A percentile compares a stretch with the other conserved stretches of the same genome.
Evolutionary conservation across 1,140 invertebrate species (phyloP).

Genomic region (Hestina assimilis): DNA sequence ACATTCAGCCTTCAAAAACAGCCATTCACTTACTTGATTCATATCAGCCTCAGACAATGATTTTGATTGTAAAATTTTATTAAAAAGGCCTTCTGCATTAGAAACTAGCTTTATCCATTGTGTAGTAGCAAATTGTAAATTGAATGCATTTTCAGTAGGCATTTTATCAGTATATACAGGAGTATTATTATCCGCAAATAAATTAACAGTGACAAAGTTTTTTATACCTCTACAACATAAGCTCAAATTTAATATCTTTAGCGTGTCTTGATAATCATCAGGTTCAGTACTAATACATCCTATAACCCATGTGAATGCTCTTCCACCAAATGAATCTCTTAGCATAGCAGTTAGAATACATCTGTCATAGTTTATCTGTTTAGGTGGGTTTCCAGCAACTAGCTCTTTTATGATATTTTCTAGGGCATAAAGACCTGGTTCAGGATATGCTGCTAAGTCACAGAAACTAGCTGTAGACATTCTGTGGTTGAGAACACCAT

Average conservation of each 20-base stretch:
- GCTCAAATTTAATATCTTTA: conserved; percentile 81
- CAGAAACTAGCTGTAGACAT: conserved; percentile 85
- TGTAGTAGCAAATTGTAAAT: conserved; percentile 88
- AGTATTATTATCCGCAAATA: conserved; percentile 82
- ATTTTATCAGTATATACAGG: conserved; percentile 75
- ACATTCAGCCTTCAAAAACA: conserved; percentile 90
- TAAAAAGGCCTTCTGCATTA: conserved; percentile 90
- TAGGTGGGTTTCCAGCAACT: conserved; percentile 78
- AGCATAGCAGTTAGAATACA: conserved; percentile 83
- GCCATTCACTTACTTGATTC: conserved; percentile 90
- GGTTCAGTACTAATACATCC: conserved; percentile 82
- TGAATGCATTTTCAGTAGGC: conserved; percentile 77
- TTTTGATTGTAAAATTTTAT: conserved; percentile 82
- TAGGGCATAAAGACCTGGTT: conserved; percentile 81
- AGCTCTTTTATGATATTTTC: conserved; percentile 81
- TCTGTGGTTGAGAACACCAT: conserved; percentile 78
- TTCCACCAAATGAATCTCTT: conserved; percentile 84
- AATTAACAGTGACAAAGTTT: conserved; percentile 83
- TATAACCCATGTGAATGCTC: conserved; percentile 83
- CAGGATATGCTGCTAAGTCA: conserved; percentile 81
- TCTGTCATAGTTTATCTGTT: conserved; percentile 81
- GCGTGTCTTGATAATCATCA: conserved; percentile 80
- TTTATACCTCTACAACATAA: conserved; percentile 81
- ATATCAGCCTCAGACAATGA: conserved; percentile 82
- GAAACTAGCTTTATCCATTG: conserved; percentile 90